Base-by-base conservation (phyloP, 2,797 vertebrate genomes). In the Ataeniobius toweri region DNA sequence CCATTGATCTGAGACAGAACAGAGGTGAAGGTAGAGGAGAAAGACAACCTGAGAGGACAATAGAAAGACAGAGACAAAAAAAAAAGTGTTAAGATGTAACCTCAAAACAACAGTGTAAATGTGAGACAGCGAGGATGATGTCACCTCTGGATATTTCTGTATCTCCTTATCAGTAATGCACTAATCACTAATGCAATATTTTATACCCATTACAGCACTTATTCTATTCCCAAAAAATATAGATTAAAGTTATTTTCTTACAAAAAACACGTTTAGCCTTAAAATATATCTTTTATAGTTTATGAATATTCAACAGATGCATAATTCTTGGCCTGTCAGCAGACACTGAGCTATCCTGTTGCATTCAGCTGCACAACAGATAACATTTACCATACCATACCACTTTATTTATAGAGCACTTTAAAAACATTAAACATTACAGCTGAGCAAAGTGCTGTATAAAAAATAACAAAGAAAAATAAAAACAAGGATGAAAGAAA, bases 1-100 rank as follows among this genome's bases (percentile, higher is more conserved):
- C 79, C 87, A 94, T 93, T 92, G 88, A 93, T 94, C 91, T 88
- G 80, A 87, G 77, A 86, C 73, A 83, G 81, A 69, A 90, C 78
- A 70, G 77, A 83, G 76, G 80, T 79, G 81, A 79, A 58, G 39
- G 59, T 53, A 76, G 73, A 78, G 20, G 31, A 63, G 12, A 36
- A 72, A 77, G 31, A 44, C 76, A 36, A 50, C 31, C 74, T 59
- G 51, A 81, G 63, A 88, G 83, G 74, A 75, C 85, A 84, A 85
- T n/a, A 76, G 85, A 86, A 80, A 85, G 31, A 48, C 75, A 84
- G 76, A 88, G 85, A 63, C 81, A 80, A 75, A 81, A 63, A 83
- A 71, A 83, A 71, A 69, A 68, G 39, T 82, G 82, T 85, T 85
- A 36, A 36, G 79, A 80, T 76, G 83, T 71, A 83, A 91, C 85